Evolutionary conservation across 2,797 vertebrate species (phyloP).

Genomic region (Scolopax rusticola): DNA sequence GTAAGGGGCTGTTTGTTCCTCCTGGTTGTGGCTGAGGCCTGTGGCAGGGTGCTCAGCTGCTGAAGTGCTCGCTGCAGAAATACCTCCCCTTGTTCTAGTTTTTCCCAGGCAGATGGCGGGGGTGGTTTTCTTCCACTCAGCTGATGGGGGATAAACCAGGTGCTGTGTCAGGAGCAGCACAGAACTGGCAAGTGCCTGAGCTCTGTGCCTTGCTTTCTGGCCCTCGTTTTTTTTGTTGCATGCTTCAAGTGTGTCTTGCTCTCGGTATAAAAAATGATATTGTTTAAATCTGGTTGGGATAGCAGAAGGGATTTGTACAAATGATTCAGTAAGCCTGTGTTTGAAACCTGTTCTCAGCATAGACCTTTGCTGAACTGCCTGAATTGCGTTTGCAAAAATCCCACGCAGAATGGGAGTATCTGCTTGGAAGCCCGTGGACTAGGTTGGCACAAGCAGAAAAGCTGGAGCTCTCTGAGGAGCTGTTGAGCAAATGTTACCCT

Average conservation of each 20-base stretch:
- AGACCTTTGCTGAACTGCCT: not conserved
- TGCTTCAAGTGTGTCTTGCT: not conserved
- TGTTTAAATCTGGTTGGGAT: not conserved
- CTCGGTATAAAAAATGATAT: accelerated
- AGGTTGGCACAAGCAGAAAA: not conserved
- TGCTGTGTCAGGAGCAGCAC: not conserved
- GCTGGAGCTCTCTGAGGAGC: not conserved
- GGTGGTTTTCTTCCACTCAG: not conserved
- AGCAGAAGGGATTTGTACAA: not conserved
- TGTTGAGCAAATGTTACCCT: not conserved
- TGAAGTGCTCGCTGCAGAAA: not conserved
- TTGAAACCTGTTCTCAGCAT: not conserved
- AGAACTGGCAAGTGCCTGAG: not conserved
- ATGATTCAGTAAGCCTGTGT: not conserved
- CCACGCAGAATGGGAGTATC: not conserved
- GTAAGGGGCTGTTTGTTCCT: slow-evolving; percentile 78
- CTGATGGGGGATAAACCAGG: accelerated
- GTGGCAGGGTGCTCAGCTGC: slow-evolving; percentile 38
- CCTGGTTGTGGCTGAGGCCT: not conserved
- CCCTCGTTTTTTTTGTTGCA: not conserved
- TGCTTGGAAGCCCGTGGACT: not conserved
- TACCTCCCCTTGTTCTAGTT: not conserved
- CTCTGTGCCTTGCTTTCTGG: not conserved
- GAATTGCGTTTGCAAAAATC: not conserved
- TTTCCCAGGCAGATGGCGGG: not conserved